Conservation (phyloP, 1,140 invertebrate species). For the Tenebrio molitor region DNA sequence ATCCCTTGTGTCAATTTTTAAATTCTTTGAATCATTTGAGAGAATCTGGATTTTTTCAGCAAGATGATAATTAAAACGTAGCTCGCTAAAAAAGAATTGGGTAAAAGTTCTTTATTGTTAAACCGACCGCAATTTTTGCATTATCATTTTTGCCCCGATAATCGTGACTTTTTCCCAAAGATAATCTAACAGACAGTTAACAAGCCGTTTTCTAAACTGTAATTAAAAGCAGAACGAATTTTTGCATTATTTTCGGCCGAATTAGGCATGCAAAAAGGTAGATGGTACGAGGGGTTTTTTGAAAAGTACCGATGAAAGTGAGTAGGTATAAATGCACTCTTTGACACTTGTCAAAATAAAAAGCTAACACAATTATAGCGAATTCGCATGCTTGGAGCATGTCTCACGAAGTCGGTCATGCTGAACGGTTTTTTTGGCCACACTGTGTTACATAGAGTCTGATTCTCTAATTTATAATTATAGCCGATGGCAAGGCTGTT, state of each 20-base stretch:
- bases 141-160: slow-evolving; percentile 14
- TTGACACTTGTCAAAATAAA: not conserved
- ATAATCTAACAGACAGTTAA: not conserved
- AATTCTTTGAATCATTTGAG: too few relatives aligned
- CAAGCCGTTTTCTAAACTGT: slow-evolving; percentile 11
- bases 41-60: too few relatives aligned
- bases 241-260: not conserved
- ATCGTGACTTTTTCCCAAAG: not conserved
- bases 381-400: slow-evolving; percentile 6
- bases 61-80: too few relatives aligned
- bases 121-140: slow-evolving; percentile 33
- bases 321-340: not conserved
- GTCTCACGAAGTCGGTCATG: slow-evolving; percentile 1
- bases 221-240: slow-evolving; percentile 25
- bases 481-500: slow-evolving; percentile 16
- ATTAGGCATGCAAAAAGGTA: slow-evolving; percentile 11
- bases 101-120: slow-evolving; percentile 29
- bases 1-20: too few relatives aligned
- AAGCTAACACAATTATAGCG: not conserved
- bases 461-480: not conserved
- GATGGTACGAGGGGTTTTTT: slow-evolving; percentile 7
- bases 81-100: not conserved
- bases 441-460: not conserved
- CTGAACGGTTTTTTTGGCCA: slow-evolving; percentile 11
- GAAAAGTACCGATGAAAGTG: slow-evolving; percentile 7